Base-by-base conservation (phyloP, 2,113 vertebrate genomes). In the Petrocephalus zakoni region DNA sequence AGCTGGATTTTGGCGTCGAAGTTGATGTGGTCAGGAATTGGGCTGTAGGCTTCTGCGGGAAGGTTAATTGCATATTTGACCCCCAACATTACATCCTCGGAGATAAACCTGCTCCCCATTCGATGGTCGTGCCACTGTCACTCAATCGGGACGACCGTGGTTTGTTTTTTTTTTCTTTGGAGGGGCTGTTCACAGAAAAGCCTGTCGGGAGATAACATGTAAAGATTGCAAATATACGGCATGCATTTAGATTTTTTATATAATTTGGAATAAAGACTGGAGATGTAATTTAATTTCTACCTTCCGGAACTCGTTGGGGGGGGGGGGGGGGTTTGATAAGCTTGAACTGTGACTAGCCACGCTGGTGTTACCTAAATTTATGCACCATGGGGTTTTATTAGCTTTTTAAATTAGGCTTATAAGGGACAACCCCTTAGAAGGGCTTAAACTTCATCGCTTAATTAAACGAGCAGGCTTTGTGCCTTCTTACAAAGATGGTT, bases 1-100 rank as follows among this genome's bases (percentile, higher is more conserved):
- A 90, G 92, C 88, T 89, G 88, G 82, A 89, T 90, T 91, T 92
- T 94, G 58, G 52, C 22, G 9, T 13, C 25, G 55, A 21, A 81
- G 49, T 88, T 17, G n/a, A 82, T 94, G 93, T 92, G 92, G 87
- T 91, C 88, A 88, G 89, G 88, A 92, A 88, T 89, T 90, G 90
- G 90, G 90, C 75, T 92, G 93, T 92, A 92, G 93, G 91, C 90
- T 88, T 64, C 75, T 88, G 86, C 90, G 85, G 37, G 0, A 93
- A 90, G 94, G 94, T 94, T 95, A 95, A 94, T 95, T 92, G 93
- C 92, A 92, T 91, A 86, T 92, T 92, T 93, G 94, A 94, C 93
- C 93, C 93, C 92, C 37, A 37, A 91, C 93, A 94, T 94, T 95
- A 94, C 91, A 46, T 11, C 88, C 42, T 47, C 6, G 22, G 55